A percentile compares a stretch with the other conserved stretches of the same genome.
These are phyloP conservation scores for Capitella teleta DNA, from an alignment of 1,140 invertebrate genomes.

Conservation along the genomic window DNA sequence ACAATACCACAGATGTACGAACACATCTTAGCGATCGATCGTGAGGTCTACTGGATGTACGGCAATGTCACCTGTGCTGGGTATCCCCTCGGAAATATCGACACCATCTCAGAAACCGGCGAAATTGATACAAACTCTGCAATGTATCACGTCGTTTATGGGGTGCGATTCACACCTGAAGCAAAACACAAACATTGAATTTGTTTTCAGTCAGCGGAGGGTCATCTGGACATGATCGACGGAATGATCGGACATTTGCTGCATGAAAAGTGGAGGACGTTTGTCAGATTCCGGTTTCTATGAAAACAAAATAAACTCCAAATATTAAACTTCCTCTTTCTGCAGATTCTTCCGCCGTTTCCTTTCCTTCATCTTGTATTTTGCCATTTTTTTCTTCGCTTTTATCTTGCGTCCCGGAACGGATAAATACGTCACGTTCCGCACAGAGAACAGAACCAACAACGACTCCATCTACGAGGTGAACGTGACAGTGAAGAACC, in stretches of 20 bases:
- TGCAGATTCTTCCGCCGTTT: slow-evolving; percentile 83
- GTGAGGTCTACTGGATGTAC: slow-evolving; percentile 82
- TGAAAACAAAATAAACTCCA: neutral
- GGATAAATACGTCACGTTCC: slow-evolving; percentile 40
- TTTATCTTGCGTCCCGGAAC: slow-evolving; percentile 72
- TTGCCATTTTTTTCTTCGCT: slow-evolving; percentile 70
- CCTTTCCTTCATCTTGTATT: slow-evolving; percentile 78
- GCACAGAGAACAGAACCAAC: slow-evolving; percentile 12
- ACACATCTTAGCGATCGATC: slow-evolving; percentile 84
- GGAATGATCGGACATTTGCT: slow-evolving; percentile 86
- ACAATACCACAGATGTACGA: slow-evolving; percentile 86
- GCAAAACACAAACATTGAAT: too few relatives aligned
- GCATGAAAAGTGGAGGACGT: slow-evolving; percentile 96
- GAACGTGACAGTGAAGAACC: slow-evolving; percentile 20
- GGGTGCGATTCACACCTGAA: slow-evolving; percentile 54
- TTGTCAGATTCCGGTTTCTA: slow-evolving; percentile 70
- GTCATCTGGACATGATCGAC: slow-evolving; percentile 91
- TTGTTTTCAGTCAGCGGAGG: slow-evolving; percentile 66
- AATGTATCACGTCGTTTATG: slow-evolving; percentile 95
- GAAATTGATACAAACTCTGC: slow-evolving; percentile 86
- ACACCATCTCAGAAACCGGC: slow-evolving; percentile 85
- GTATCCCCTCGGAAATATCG: slow-evolving; percentile 89
- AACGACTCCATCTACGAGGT: slow-evolving; percentile 17
- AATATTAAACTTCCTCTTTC: slow-evolving; percentile 7
- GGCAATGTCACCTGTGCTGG: slow-evolving; percentile 89